These are phyloP conservation scores for Cossypha polioptera DNA, from an alignment of 2,797 vertebrate species.

Conservation along the genomic window DNA sequence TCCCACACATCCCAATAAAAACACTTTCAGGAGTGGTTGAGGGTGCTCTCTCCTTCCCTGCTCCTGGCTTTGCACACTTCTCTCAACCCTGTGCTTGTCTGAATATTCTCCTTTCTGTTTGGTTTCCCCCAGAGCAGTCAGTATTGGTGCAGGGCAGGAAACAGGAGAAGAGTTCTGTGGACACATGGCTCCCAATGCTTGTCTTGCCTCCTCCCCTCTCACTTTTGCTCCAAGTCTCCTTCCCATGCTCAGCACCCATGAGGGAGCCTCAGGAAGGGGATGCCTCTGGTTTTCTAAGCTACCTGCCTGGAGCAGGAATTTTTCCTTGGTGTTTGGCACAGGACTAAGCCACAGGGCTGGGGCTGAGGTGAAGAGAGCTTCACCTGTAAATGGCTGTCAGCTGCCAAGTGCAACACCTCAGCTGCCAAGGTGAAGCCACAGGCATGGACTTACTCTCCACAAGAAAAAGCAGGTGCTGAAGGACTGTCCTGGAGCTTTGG, in stretches of 20 bases:
- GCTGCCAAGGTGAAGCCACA: neutral
- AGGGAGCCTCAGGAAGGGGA: neutral
- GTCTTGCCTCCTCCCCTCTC: neutral
- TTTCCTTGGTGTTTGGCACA: neutral
- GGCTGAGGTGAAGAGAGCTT: neutral
- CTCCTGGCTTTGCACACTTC: neutral
- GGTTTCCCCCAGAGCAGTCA: neutral
- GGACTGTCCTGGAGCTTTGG: neutral
- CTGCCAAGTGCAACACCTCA: fast-evolving
- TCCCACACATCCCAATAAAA: fast-evolving
- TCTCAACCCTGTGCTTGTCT: neutral
- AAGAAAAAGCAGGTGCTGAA: neutral
- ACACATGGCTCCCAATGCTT: neutral
- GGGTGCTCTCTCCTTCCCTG: neutral
- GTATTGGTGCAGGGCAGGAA: neutral
- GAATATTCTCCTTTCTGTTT: neutral
- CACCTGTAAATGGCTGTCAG: neutral
- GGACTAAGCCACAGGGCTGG: neutral
- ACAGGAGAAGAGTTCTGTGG: neutral
- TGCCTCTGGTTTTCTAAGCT: neutral
- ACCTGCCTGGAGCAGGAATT: fast-evolving
- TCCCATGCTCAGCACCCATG: fast-evolving
- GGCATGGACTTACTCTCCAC: neutral
- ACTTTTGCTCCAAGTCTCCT: neutral
- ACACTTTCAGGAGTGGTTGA: neutral